Evolutionary conservation across 37 sponge, comb jelly and placozoan species (phyloP), one percentile per base, ranked within the genome.

Genomic region (Agelas oroides): DNA sequence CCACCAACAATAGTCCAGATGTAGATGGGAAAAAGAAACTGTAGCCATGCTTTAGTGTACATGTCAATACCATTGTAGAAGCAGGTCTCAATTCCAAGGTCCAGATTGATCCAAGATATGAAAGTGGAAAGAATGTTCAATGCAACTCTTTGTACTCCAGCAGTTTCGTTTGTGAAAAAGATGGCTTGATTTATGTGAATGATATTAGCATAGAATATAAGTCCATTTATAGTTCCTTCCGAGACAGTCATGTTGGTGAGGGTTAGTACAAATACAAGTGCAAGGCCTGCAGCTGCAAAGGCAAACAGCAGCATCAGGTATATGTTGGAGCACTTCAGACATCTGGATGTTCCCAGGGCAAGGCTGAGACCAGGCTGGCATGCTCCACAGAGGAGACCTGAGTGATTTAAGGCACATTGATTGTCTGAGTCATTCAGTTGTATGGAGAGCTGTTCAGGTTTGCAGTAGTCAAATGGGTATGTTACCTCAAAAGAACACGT

Each of bases 51-150:
- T 31, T 75, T 75, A 14, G 30, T 15, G 33, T 56, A 75, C 19
- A 25, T 33, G 33, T 75, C 58, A 18, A 75, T 27, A 17, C 57
- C 75, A 25, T 75, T 12, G 31, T 34, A 56, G 58, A 75, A 75
- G 58, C 75, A 75, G 11, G 58, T 54, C 24, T 75, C 75, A 24
- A 75, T 75, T 24, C 75, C 75, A 53, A 75, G 52, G 58, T 75
- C 75, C 24, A 75, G 12, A 11, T 75, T 75, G 1, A 53, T 25
- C 75, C 75, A 75, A 11, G 75, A 57, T 8, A 75, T 56, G 58
- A 75, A 75, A 0, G 24, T 31, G 21, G 40, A 25, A 20, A 75
- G 75, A 54, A 75, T 33, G 0, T 53, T 5, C 16, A 33, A 53
- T 25, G 16, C 21, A 13, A n/a, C n/a, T n/a, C n/a, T n/a, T n/a